Conservation (phyloP, 2,797 vertebrate genomes). For the Synaphobranchus kaupii region DNA sequence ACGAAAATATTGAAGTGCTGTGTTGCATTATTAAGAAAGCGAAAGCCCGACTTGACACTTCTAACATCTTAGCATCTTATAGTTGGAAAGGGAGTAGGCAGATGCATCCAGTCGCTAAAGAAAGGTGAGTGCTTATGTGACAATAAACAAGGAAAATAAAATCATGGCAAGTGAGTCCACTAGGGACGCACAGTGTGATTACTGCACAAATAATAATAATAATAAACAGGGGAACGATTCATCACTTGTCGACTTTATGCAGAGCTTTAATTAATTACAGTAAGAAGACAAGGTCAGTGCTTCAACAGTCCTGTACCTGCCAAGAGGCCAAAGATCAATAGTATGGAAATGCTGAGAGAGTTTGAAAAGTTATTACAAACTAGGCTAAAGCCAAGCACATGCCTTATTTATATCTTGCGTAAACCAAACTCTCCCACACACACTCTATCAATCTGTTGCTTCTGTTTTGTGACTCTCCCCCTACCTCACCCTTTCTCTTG, state of each 20-base stretch:
- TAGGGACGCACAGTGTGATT: constrained; percentile 43
- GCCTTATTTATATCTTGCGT: not conserved
- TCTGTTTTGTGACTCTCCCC: not conserved
- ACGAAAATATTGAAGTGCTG: not conserved
- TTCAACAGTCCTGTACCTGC: constrained; percentile 23
- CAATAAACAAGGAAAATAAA: constrained; percentile 27
- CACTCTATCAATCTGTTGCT: not conserved
- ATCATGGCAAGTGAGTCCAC: not conserved
- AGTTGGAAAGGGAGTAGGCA: constrained; percentile 26
- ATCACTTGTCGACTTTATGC: constrained; percentile 70
- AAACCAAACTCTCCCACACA: not conserved
- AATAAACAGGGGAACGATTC: constrained; percentile 74
- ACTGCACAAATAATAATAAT: constrained; percentile 68
- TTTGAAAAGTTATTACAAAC: constrained; percentile 22
- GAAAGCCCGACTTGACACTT: constrained; percentile 16
- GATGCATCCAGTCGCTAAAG: constrained; percentile 24
- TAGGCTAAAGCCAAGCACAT: not conserved
- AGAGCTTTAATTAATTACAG: constrained; percentile 80
- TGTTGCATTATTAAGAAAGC: not conserved
- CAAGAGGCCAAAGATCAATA: constrained; percentile 31
- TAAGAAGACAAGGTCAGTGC: constrained; percentile 72
- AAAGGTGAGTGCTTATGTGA: constrained; percentile 42
- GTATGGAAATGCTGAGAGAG: constrained; percentile 11
- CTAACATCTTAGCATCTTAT: constrained; percentile 32
- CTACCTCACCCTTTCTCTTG: not conserved